Base-by-base conservation (phyloP, 2,888 invertebrate genomes). In the Nymphalis polychloros region DNA sequence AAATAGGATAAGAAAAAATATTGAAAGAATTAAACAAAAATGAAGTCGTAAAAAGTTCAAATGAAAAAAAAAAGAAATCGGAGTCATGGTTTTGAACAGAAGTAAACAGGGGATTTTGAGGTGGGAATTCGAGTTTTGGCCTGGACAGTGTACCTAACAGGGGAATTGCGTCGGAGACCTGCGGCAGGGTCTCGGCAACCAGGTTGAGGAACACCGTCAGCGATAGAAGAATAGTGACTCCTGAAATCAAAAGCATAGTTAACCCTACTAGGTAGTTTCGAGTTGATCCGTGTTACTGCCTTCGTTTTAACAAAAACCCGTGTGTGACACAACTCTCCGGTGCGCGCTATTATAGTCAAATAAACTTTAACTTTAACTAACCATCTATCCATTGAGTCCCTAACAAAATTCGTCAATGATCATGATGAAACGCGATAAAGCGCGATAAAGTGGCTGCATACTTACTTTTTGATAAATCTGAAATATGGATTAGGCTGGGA, bases 171-270 rank as follows among this genome's bases (percentile, higher is more conserved):
- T 99, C 99, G 94, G 99, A 99, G 93, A 99, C 99, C 95, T 98
- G 98, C 93, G 99, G 99, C 96, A 99, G 97, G 94, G 98, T 98
- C 96, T 99, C 98, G 84, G 98, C 98, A 93, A 99, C 98, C 95
- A 99, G 97, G 95, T 99, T 98, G 95, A 99, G 97, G 95, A 99
- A 99, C 95, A 99, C 98, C 95, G 98, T 99, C 95, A 99, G 97
- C 93, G 99, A 99, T 93, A 99, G 97, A 94, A 98, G 97, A 94
- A 98, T 98, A 94, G 98, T 98, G 94, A 98, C 98, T 95, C 98
- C 98, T 98, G 97, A 93, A 97, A 97, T 94, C 95, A 94, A 94
- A 94, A 90, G 94, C 86, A 94, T 84, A 85, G 92, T 94, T 93
- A 93, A 93, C 84, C 86, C 85, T 80, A 82, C 77, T 46, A 66